Evolutionary conservation across 2,888 invertebrate species (phyloP).

Genomic region (Biston betularia): DNA sequence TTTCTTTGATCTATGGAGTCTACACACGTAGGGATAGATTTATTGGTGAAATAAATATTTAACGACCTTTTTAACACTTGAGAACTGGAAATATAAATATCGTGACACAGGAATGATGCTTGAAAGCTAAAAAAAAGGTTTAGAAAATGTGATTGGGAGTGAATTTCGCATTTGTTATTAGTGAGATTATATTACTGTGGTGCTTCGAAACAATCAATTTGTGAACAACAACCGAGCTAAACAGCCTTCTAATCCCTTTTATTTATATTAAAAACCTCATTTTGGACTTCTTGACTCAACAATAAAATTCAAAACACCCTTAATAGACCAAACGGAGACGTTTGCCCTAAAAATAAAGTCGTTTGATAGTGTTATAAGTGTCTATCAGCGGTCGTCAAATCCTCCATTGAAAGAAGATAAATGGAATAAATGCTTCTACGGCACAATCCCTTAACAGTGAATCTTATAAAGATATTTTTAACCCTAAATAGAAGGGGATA

Average conservation of each 20-base stretch:
- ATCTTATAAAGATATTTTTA: slow-evolving; percentile 9
- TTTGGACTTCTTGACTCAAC: slow-evolving; percentile 14
- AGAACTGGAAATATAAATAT: slow-evolving; percentile 7
- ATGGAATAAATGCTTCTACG: slow-evolving; percentile 38
- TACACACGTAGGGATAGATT: slow-evolving; percentile 9
- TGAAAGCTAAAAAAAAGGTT: too few species aligned
- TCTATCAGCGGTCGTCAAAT: slow-evolving; percentile 62
- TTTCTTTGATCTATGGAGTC: slow-evolving; percentile 35
- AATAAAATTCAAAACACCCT: slow-evolving; percentile 22
- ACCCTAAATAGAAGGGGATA: slow-evolving; percentile 17
- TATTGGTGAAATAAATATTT: slow-evolving; percentile 22
- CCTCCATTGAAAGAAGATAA: slow-evolving; percentile 57
- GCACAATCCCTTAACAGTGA: slow-evolving; percentile 31
- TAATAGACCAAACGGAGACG: slow-evolving; percentile 37
- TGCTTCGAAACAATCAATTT: not conserved
- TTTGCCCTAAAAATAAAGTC: slow-evolving; percentile 55
- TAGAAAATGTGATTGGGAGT: too few species aligned
- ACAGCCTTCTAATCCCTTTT: not conserved
- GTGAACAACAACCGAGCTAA: not conserved
- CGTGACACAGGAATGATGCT: too few species aligned
- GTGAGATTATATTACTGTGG: too few species aligned
- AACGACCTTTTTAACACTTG: slow-evolving; percentile 24
- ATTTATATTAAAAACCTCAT: slow-evolving; percentile 1
- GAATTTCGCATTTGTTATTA: too few species aligned
- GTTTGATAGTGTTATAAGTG: slow-evolving; percentile 54